Evolutionary conservation across 2,888 invertebrate species (phyloP).

Genomic region (Oxycera nigricornis): DNA sequence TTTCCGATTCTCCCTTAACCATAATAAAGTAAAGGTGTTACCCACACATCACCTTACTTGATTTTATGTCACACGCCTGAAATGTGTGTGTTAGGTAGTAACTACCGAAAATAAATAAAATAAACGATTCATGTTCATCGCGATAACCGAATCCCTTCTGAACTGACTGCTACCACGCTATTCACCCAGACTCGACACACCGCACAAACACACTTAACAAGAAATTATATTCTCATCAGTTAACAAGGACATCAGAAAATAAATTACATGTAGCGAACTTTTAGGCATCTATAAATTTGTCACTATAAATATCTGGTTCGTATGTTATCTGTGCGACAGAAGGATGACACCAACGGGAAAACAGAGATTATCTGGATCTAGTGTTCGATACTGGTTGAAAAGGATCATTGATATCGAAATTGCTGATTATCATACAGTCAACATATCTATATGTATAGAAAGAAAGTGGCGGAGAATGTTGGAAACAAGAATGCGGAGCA

Average conservation of each 20-base stretch:
- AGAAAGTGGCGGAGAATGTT: too few species aligned
- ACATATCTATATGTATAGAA: too few species aligned
- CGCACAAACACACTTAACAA: conserved; percentile 35
- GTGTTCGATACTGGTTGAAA: not conserved
- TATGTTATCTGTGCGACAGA: not conserved
- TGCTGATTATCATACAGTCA: too few species aligned
- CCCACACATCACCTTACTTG: too few species aligned
- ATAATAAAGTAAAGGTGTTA: too few species aligned
- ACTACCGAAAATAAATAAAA: not conserved
- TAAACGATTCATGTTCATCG: not conserved
- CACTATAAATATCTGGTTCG: conserved; percentile 27
- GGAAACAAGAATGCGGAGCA: too few species aligned
- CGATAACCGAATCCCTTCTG: not conserved
- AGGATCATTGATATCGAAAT: not conserved
- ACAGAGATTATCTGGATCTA: conserved; percentile 24
- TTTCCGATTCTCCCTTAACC: too few species aligned
- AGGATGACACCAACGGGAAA: not conserved
- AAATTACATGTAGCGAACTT: conserved; percentile 29
- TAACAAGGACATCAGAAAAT: conserved; percentile 37
- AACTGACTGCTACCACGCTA: not conserved
- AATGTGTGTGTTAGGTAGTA: not conserved
- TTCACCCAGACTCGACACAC: not conserved
- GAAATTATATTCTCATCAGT: conserved; percentile 44
- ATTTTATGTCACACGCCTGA: not conserved
- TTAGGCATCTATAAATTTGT: conserved; percentile 31